Conservation (phyloP, 2,797 vertebrate genomes). For the Phalloptychus januarius region DNA sequence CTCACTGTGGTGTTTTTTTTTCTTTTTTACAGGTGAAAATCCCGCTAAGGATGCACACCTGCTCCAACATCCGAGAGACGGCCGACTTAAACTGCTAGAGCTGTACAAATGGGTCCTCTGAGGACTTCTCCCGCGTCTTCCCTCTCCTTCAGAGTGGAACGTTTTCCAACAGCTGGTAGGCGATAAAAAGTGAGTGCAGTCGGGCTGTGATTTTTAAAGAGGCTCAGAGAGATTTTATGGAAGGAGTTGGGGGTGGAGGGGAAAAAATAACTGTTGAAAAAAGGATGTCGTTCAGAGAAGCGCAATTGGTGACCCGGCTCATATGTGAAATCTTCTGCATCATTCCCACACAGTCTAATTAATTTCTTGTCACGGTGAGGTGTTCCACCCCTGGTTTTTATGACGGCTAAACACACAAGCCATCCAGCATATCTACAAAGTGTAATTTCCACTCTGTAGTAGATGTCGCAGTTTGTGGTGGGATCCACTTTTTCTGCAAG, state of each 20-base stretch:
- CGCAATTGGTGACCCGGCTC: constrained; percentile 50
- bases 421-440: not conserved
- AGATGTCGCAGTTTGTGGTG: not conserved
- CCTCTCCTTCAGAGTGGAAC: constrained; percentile 65
- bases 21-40: constrained; percentile 32
- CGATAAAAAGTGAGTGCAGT: constrained; percentile 67
- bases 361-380: constrained; percentile 6
- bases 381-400: constrained; percentile 1
- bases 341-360: constrained; percentile 11
- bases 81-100: constrained; percentile 61
- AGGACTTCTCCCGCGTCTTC: constrained; percentile 61
- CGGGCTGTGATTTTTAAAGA: constrained; percentile 48
- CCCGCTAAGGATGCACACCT: constrained; percentile 59
- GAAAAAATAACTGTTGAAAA: constrained; percentile 40
- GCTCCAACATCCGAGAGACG: constrained; percentile 43
- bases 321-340: constrained; percentile 11
- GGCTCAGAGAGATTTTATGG: constrained; percentile 62
- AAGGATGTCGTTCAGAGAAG: constrained; percentile 34
- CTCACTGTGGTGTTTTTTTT: constrained; percentile 8
- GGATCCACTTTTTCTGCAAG: not conserved
- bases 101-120: constrained; percentile 71
- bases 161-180: constrained; percentile 75
- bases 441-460: not conserved
- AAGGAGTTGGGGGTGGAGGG: not conserved
- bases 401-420: not conserved